Base-by-base conservation (phyloP, 2,113 vertebrate species). In the Micronycteris hirsuta region DNA sequence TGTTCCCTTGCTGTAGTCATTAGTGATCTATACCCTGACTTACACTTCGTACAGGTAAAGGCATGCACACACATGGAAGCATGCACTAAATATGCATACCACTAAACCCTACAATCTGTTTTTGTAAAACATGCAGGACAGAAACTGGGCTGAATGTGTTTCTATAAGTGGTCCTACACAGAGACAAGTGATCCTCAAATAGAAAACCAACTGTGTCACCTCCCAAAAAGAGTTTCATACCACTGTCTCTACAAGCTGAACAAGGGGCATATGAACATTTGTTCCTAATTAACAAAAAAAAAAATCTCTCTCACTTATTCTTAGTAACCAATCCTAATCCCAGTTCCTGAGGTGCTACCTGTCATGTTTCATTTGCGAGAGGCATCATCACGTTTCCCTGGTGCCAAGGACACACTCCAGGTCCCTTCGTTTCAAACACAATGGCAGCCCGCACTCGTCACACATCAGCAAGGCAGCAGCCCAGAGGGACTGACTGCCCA, bases 281-380 rank as follows among this genome's bases (percentile, higher is more conserved):
- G 71, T 73, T 95, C 81, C 67, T 93, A 83, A 97, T 96, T 96
- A 96, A 96, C 47, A 70, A 96, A 81, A 67, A 49, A 90, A 92
- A 74, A 84, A 81, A 33, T 43, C 77, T 68, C 77, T 70, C 91
- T 81, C 38, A 6, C 54, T 93, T 97, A 70, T 91, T 93, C 78
- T 54, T n/a, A 41, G 65, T 41, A 87, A 88, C 22, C 58, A 76
- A 67, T 43, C 38, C 88, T 91, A 92, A 92, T 11, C 45, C 63
- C 5, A 54, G 74, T 56, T 93, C 61, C 86, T 74, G 47, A 96
- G 90, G 74, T 93, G 68, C 61, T 86, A 45, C 84, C 92, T 97
- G 95, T 98, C 97, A 89, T 95, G 94, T 98, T 98, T 95, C 94
- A 97, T 97, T 73, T 91, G 91, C 97, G 77, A 87, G 96, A 97